Evolutionary conservation across 2,888 invertebrate genomes (phyloP), one percentile per base, ranked within the genome.

Genomic region (Yponomeuta cagnagella): DNA sequence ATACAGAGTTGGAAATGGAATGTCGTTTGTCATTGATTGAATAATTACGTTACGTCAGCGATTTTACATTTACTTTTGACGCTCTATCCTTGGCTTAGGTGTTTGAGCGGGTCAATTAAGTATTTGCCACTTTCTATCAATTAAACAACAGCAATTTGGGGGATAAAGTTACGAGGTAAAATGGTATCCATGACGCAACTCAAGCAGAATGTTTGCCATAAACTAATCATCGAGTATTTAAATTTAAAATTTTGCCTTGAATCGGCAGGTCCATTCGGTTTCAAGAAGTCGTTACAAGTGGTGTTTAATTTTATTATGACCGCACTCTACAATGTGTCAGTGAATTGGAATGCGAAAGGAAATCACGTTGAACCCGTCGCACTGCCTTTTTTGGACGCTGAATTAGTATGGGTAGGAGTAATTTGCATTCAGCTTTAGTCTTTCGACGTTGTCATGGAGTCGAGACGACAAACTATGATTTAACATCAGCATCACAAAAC

Each of bases 11-110:
- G 80, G 80, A 85, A 82, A 77, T 84, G 90, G 90, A 91, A 91
- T 91, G 90, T 88, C 87, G 90, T 90, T 90, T 90, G 90, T 89
- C 89, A 90, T 89, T 89, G 89, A 88, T 90, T 88, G 85, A 86
- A 88, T 87, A 82, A 43, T 63, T 10, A 82, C 82, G 79, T 89
- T 89, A 91, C 90, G 90, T 90, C 88, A 90, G 79, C 74, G 76
- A n/a, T 33, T 58, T 65, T 70, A 72, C 72, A 72, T 68, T 72
- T 68, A 63, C 70, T 52, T 58, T 58, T 58, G 48, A 23, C 15
- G 68, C 52, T 68, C 10, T 68, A 58, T 68, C 68, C 30, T 52
- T 15, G 48, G 58, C 68, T 30, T 30, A 68, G 31, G 9, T 48
- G 30, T 1, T 23, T 31, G 52, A 12, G 23, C n/a, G 31, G 68